These are phyloP conservation scores for Ypsolopha sequella DNA, from an alignment of 2,888 invertebrate species.

Conservation along the genomic window DNA sequence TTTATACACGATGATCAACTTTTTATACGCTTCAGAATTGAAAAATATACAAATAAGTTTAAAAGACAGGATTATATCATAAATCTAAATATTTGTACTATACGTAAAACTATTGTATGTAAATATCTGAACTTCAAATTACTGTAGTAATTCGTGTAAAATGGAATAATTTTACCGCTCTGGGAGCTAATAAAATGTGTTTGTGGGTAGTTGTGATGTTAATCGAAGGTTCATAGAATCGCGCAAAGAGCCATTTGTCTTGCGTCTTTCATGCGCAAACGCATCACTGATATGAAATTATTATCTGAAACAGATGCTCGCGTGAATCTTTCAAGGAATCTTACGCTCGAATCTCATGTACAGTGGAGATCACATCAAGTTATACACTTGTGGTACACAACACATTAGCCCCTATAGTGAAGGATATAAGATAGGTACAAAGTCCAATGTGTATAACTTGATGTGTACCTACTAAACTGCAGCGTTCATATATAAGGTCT, in stretches of 20 bases:
- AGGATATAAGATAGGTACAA: too few species aligned
- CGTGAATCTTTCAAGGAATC: slow-evolving; percentile 10
- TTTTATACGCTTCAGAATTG: not conserved
- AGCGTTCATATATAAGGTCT: too few species aligned
- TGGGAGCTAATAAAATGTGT: slow-evolving; percentile 27
- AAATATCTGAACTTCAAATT: slow-evolving; percentile 15
- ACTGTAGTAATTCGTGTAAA: slow-evolving; percentile 4
- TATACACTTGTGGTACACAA: too few species aligned
- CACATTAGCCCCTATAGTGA: too few species aligned
- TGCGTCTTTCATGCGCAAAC: slow-evolving; percentile 33
- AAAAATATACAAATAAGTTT: slow-evolving; percentile 1
- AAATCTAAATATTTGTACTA: slow-evolving; percentile 10
- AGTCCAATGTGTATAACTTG: too few species aligned
- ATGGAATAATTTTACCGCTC: slow-evolving; percentile 22
- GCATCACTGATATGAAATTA: slow-evolving; percentile 50
- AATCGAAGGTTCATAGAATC: slow-evolving; percentile 58
- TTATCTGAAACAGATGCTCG: slow-evolving; percentile 55
- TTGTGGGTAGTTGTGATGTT: slow-evolving; percentile 23
- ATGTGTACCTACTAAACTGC: too few species aligned
- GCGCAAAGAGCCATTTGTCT: slow-evolving; percentile 54
- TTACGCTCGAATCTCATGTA: not conserved
- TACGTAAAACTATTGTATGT: slow-evolving; percentile 32
- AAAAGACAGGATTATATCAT: slow-evolving; percentile 3
- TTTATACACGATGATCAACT: not conserved
- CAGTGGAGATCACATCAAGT: too few species aligned